These are phyloP conservation scores for Apotomis capreana DNA, from an alignment of 2,888 invertebrate species.

Conservation along the genomic window DNA sequence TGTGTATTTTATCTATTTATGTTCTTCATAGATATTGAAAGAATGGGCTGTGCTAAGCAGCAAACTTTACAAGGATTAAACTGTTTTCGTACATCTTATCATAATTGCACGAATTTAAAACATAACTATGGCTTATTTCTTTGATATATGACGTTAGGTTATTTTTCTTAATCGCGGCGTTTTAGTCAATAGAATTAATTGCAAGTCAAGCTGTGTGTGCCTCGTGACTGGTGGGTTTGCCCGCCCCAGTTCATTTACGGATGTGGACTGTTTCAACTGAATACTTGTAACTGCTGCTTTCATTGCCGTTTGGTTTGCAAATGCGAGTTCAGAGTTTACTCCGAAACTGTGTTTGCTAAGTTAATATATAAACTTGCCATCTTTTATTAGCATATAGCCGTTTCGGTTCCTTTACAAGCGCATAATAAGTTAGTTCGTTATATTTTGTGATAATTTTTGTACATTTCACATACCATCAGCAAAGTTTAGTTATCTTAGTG, in stretches of 20 bases:
- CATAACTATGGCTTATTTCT: too few species aligned
- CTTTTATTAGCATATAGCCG: background rate
- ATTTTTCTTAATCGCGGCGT: background rate
- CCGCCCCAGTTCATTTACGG: conserved; percentile 28
- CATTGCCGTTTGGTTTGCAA: conserved; percentile 33
- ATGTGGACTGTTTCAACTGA: conserved; percentile 32
- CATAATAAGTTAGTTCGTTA: too few species aligned
- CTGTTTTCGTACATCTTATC: too few species aligned
- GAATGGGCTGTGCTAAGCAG: too few species aligned
- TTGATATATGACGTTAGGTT: background rate
- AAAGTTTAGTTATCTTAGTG: too few species aligned
- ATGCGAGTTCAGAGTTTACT: conserved; percentile 23
- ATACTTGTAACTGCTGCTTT: conserved; percentile 38
- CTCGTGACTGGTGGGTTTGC: conserved; percentile 29
- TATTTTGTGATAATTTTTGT: too few species aligned
- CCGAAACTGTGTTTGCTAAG: background rate
- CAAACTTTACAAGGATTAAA: too few species aligned
- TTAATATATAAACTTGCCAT: background rate
- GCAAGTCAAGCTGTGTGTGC: conserved; percentile 1
- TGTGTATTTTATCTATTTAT: too few species aligned
- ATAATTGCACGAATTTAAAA: too few species aligned
- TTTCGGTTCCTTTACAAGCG: background rate
- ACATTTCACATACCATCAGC: too few species aligned
- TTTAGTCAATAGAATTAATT: background rate
- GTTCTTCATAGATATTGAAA: too few species aligned